Conservation (phyloP, 1,140 invertebrate species). For the Trichonephila clavipes region DNA sequence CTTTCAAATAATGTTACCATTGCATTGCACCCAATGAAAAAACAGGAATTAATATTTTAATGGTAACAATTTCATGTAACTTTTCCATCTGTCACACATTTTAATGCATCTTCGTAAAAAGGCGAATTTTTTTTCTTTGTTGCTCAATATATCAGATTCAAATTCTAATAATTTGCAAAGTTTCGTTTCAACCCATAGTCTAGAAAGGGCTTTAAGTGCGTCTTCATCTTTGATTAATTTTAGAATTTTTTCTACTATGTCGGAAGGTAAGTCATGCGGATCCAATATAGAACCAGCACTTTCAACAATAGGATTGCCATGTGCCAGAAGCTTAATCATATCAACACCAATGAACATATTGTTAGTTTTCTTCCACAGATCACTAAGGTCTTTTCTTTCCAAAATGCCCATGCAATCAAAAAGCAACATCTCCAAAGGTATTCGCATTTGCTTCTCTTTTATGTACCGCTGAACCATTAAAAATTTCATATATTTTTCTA, state of each 20-base stretch:
- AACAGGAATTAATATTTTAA: neutral
- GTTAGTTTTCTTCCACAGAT: slow-evolving; percentile 2
- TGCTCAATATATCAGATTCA: neutral
- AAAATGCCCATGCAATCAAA: slow-evolving; percentile 48
- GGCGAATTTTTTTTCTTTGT: neutral
- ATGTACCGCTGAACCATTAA: slow-evolving; percentile 35
- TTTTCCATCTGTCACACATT: neutral
- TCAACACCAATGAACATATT: slow-evolving; percentile 35
- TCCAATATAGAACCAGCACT: neutral
- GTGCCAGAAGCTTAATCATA: neutral
- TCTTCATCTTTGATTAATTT: slow-evolving; percentile 28
- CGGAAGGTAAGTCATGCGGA: slow-evolving; percentile 5
- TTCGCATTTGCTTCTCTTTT: neutral
- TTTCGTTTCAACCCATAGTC: slow-evolving; percentile 19
- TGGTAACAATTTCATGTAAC: neutral
- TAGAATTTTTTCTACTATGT: slow-evolving; percentile 24
- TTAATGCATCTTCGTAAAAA: neutral
- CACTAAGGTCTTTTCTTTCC: neutral
- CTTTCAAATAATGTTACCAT: no score
- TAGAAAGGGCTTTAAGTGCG: neutral
- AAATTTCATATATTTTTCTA: slow-evolving; percentile 23
- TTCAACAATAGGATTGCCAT: slow-evolving; percentile 39
- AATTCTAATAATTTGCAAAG: neutral
- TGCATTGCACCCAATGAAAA: neutral
- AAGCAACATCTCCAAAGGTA: slow-evolving; percentile 47